These are phyloP conservation scores for Trichosurus vulpecula DNA, from an alignment of 2,797 vertebrate species.

Conservation along the genomic window DNA sequence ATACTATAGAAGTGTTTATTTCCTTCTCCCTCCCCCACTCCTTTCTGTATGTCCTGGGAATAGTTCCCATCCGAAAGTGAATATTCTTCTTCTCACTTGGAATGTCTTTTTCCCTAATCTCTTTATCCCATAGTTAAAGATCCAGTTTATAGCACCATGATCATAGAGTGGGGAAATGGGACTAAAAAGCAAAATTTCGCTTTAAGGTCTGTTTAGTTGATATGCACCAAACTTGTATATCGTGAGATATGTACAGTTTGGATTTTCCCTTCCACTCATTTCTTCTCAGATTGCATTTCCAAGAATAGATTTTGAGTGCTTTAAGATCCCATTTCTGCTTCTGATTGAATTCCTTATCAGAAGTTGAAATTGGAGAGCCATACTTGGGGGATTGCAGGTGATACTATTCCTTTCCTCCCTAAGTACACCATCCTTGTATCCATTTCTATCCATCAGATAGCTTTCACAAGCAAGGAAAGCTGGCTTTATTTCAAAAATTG, in stretches of 20 bases:
- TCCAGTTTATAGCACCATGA: no score
- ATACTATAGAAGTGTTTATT: background rate
- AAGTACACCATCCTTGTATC: background rate
- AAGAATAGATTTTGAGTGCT: slow-evolving; percentile 4
- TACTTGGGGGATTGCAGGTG: background rate
- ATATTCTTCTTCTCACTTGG: background rate
- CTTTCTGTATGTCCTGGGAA: no score
- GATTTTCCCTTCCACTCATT: background rate
- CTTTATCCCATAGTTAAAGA: background rate
- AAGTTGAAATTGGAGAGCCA: background rate
- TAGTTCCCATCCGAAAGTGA: no score
- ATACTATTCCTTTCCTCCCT: background rate
- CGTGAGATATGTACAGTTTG: background rate
- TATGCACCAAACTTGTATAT: background rate
- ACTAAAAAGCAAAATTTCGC: background rate
- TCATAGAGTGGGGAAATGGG: background rate
- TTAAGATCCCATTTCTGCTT: background rate
- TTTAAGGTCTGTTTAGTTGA: background rate
- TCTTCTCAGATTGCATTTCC: background rate
- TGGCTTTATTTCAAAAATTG: slow-evolving; percentile 10
- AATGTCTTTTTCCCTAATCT: background rate
- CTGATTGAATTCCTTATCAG: slow-evolving; percentile 28
- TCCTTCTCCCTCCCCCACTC: no score
- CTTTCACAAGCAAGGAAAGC: background rate
- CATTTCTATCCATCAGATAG: slow-evolving; percentile 28